phyloP scores from a whole-genome alignment of 2,797 vertebrate genomes.

The Varecia variegata region DNA sequence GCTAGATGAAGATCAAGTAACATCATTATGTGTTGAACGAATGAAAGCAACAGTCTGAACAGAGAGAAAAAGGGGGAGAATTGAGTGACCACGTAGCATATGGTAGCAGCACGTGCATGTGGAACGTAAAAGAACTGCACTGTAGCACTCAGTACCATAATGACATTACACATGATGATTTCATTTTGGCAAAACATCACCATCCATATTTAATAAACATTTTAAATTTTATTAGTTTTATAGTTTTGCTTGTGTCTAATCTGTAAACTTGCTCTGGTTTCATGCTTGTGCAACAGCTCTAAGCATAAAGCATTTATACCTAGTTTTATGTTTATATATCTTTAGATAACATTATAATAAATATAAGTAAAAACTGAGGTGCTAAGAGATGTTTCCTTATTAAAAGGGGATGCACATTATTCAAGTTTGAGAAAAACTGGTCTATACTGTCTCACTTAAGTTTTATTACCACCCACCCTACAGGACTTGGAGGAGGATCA shows the following conservation, averaged over 20 bases:
- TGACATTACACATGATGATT: not conserved
- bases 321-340: not conserved
- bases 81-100: not conserved
- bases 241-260: not conserved
- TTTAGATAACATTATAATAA: not conserved
- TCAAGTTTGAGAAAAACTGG: not conserved
- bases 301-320: not conserved
- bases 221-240: not conserved
- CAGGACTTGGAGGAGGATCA: not conserved
- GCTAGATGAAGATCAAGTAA: not conserved
- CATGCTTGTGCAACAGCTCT: not conserved
- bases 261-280: slow-evolving; percentile 27
- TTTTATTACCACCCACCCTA: not conserved
- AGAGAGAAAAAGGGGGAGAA: not conserved
- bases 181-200: not conserved
- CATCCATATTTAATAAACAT: not conserved
- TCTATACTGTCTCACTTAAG: not conserved
- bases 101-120: accelerated
- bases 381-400: not conserved
- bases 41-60: not conserved
- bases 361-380: not conserved
- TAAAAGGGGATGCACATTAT: not conserved
- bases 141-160: not conserved
- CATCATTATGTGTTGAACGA: not conserved
- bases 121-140: not conserved